Evolutionary conservation across 2,113 vertebrate species (phyloP).

Genomic region (Chrysochloris asiatica): DNA sequence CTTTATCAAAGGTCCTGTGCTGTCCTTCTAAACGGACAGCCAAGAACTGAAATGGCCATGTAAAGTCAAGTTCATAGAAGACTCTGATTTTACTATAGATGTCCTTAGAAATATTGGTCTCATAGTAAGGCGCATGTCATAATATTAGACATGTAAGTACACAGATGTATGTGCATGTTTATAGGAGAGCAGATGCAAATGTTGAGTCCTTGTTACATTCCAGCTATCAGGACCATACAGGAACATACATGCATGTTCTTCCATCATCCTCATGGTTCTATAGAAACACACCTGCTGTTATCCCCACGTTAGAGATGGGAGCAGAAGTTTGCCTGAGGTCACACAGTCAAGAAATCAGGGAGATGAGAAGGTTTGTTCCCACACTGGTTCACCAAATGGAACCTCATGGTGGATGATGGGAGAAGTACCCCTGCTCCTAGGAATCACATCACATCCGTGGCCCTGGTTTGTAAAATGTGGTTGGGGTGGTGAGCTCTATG

Average conservation of each 20-base stretch:
- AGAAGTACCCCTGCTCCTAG: neutral
- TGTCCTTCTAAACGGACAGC: conserved; percentile 43
- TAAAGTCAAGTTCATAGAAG: conserved; percentile 57
- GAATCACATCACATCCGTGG: neutral
- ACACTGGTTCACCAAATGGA: neutral
- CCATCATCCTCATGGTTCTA: neutral
- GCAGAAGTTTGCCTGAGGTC: neutral
- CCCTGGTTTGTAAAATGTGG: neutral
- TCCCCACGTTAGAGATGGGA: neutral
- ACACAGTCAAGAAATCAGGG: neutral
- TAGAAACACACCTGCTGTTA: neutral
- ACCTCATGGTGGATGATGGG: neutral
- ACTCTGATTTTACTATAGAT: conserved; percentile 34
- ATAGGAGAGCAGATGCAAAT: neutral
- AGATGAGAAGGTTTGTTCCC: neutral
- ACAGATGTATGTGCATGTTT: neutral
- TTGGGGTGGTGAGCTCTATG: neutral
- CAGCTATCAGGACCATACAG: neutral
- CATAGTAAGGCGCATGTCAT: neutral
- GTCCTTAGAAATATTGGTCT: neutral
- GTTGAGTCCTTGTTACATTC: neutral
- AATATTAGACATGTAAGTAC: too few relatives aligned
- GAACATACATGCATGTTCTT: neutral
- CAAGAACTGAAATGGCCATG: conserved; percentile 40
- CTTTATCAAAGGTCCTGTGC: conserved; percentile 27